Base-by-base conservation (phyloP, 2,113 vertebrate genomes). In the Abramis brama region DNA sequence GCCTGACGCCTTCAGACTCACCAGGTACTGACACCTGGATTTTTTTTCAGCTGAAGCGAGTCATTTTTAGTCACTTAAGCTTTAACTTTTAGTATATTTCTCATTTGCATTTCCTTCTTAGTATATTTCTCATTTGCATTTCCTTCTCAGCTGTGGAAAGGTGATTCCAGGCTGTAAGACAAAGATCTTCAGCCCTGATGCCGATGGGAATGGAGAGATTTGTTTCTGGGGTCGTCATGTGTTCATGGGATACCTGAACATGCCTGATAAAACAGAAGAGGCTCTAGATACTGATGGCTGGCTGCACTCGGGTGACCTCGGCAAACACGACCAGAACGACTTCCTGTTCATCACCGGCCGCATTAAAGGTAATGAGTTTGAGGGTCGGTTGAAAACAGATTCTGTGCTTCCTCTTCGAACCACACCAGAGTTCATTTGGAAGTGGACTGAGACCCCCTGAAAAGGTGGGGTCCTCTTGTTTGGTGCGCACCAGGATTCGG, bases 221-320 rank as follows among this genome's bases (percentile, higher is more conserved):
- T 98, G 97, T 88, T 96, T 97, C 86, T 97, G 96, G 79, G 98
- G 97, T 0, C 94, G 97, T 0, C 97, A 98, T 15, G 6, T 99
- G 87, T 99, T 99, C 92, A 99, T 99, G 97, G 98, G 97, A 36
- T 99, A 98, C 87, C 91, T 99, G 88, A 96, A 96, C 85, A 95
- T 93, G 92, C 90, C 95, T 0, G 96, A 96, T 0, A 96, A 95
- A 85, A 99, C 96, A 0, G 84, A 52, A 82, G 97, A 98, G 88
- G 93, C 92, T 0, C 89, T 99, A 0, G 96, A 98, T 1, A 68
- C 92, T 0, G 96, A 97, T 0, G 97, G 97, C 62, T 99, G 98
- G 98, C 94, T 99, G 75, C 98, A 96, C 85, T 97, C 97, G 0
- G 97, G 98, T 0, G 98, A 99, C 91, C 92, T 98, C 45, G 98